Evolutionary conservation across 2,888 invertebrate genomes (phyloP), one percentile per base, ranked within the genome.

Genomic region (Dorcus parallelipipedus): DNA sequence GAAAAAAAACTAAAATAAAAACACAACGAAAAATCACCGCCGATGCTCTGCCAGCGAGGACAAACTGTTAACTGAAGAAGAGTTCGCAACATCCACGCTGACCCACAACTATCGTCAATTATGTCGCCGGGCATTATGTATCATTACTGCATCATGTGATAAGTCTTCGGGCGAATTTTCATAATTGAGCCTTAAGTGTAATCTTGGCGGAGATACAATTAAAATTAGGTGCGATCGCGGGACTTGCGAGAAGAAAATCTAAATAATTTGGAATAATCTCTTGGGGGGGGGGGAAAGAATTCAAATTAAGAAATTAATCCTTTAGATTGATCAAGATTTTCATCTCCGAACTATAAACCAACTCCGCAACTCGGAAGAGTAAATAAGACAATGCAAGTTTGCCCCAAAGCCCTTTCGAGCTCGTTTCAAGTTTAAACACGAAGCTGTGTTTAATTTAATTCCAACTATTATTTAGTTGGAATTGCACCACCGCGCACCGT

Each of bases 71-170:
- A 63, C 63, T 63, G 14, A 14, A 14, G 61, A 59, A 63, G 63
- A 61, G 63, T 56, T 56, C 53, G 60, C 58, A 58, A 52, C 62
- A 59, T 52, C 48, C 58, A 63, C 60, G 60, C 61, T 61, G 62
- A 62, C 64, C 62, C 65, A 67, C 64, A 63, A 62, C 61, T 40
- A 61, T 56, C 63, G 60, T 67, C 67, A 67, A 69, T 69, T 68
- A 68, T 65, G 63, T 60, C 61, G 63, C 61, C 1, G 63, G 60
- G 60, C 61, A 67, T 67, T 67, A 67, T 64, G 62, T 63, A 62
- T 65, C 62, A 66, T 69, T 66, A 66, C 60, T 50, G 60, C 53
- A 63, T 55, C 60, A 60, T 56, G 57, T 60, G 38, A 59, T 52
- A 14, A 54, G 49, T 58, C 47, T 40, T 51, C 9, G 47, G 9